These are phyloP conservation scores for Cheilosia urbana DNA, from an alignment of 2,888 invertebrate genomes.

Conservation along the genomic window DNA sequence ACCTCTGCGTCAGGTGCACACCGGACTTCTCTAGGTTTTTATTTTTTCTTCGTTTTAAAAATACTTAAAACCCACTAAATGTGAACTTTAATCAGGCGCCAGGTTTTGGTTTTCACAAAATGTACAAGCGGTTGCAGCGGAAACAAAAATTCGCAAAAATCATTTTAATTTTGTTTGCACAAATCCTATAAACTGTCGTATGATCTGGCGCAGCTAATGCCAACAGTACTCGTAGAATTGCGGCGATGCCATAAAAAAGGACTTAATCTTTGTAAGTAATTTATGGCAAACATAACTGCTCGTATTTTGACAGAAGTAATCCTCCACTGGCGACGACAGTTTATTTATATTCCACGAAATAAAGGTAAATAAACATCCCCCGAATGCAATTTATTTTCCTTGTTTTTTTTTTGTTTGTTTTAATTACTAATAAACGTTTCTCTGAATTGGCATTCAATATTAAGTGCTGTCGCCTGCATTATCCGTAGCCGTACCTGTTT, in stretches of 20 bases:
- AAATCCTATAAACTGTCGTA: constrained; percentile 10
- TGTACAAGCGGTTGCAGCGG: too few species aligned
- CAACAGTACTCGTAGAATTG: background rate
- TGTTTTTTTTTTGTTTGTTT: background rate
- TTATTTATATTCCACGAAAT: constrained; percentile 1
- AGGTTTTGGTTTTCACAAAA: background rate
- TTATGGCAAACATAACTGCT: constrained; percentile 35
- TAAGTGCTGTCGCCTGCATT: background rate
- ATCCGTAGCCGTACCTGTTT: constrained; percentile 32
- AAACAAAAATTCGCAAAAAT: background rate
- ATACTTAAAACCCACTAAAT: constrained; percentile 9
- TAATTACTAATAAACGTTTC: constrained; percentile 10
- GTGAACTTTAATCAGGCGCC: constrained; percentile 7
- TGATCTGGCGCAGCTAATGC: constrained; percentile 1
- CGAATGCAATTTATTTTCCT: constrained; percentile 19
- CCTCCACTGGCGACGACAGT: constrained; percentile 30
- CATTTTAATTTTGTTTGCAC: background rate
- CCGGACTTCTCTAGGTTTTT: constrained; percentile 58
- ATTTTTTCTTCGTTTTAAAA: constrained; percentile 7
- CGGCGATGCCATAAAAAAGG: constrained; percentile 31
- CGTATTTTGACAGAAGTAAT: constrained; percentile 25
- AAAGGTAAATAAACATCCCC: constrained; percentile 1
- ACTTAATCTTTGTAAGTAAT: constrained; percentile 7
- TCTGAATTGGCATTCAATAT: constrained; percentile 29
- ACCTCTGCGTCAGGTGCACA: constrained; percentile 72